Conservation (phyloP, 2,888 invertebrate species). For the Mesodorylaimus sp. region DNA sequence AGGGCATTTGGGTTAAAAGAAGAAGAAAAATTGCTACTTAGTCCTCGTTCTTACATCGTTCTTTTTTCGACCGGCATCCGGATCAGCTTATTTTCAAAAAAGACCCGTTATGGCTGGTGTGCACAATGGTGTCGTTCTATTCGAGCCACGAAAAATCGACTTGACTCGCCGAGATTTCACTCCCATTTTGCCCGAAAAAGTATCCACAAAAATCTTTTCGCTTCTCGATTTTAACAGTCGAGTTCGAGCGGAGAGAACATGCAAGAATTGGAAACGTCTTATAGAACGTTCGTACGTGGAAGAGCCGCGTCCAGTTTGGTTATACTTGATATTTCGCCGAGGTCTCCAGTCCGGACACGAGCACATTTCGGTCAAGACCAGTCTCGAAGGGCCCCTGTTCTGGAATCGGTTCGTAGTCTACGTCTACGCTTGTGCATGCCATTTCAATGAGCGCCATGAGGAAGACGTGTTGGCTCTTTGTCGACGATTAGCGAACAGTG, state of each 20-base stretch:
- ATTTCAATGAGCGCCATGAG: slow-evolving; percentile 23
- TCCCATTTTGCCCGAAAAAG: background rate
- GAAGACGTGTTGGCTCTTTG: background rate
- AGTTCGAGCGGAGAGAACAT: background rate
- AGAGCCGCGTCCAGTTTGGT: slow-evolving; percentile 22
- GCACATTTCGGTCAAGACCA: slow-evolving; percentile 25
- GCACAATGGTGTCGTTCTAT: too few relatives aligned
- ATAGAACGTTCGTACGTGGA: slow-evolving; percentile 1
- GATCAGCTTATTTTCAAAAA: too few relatives aligned
- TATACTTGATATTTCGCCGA: slow-evolving; percentile 26
- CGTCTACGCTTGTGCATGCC: slow-evolving; percentile 27
- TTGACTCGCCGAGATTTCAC: too few relatives aligned
- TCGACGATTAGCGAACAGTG: slow-evolving; percentile 5
- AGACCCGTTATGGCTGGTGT: too few relatives aligned
- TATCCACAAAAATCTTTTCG: background rate
- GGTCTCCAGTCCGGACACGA: slow-evolving; percentile 16
- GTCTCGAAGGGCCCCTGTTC: slow-evolving; percentile 28
- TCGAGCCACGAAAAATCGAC: too few relatives aligned
- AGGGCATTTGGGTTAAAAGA: too few relatives aligned
- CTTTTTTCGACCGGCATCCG: too few relatives aligned
- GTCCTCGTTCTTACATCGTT: too few relatives aligned
- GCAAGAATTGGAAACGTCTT: background rate
- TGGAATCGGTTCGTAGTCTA: slow-evolving; percentile 27
- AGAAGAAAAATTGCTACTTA: too few relatives aligned
- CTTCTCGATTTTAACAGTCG: background rate